Evolutionary conservation across 2,888 invertebrate genomes (phyloP), one percentile per base, ranked within the genome.

Genomic region (Aethes cnicana): DNA sequence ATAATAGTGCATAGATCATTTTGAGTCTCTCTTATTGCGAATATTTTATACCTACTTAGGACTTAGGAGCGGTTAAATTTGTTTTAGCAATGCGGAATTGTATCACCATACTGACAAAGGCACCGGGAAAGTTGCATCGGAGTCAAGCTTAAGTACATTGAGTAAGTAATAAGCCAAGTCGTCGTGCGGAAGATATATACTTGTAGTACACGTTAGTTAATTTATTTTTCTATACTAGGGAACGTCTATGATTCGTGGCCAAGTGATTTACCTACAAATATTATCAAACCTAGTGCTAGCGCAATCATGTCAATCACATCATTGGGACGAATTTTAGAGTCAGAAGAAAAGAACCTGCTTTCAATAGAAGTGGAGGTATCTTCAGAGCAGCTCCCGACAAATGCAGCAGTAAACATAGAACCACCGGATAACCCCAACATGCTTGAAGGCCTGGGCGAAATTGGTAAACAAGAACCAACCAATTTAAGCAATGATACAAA

Each of bases 241-340:
- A 58, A 72, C 32, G 82, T 72, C 26, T 84, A 88, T 57, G 88
- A 88, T 64, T 47, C 63, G 20, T 88, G 88, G 88, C 87, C 87
- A 8, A 58, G 56, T 39, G 66, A 79, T 46, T 58, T 74, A 14
- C 47, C 58, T 25, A 66, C 67, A 25, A 17, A 53, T 12, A 6
- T 39, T 28, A 30, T 74, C 6, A 84, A 74, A 67, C 57, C 73
- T 8, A 78, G 74, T 53, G 65, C 69, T 54, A 80, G 73, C 61
- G 74, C 77, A 21, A 75, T 65, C 55, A 82, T 77, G 61, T 86
- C 86, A 17, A 61, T 85, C 12, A 68, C 68, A 39, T 87, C 87
- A 4, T 62, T 88, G 20, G 86, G 86, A 30, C 73, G 59, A 35
- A 77, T 88, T 54, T 54, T 57, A 32, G 87, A 87, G 70, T 52